phyloP scores from a whole-genome alignment of 2,797 vertebrate genomes.

The Eulemur rubriventer region DNA sequence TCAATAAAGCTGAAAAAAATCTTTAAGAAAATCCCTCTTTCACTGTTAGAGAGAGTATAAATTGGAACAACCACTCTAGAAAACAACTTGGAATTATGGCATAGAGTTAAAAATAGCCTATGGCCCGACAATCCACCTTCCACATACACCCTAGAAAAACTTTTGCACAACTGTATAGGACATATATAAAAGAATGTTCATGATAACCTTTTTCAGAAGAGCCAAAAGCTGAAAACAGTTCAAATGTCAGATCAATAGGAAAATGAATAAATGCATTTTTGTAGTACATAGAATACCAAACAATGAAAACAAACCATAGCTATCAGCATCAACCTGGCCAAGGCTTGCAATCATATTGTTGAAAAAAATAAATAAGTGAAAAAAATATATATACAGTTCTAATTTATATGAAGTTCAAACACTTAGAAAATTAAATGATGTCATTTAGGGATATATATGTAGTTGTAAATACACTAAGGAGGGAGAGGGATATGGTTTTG shows the following conservation, averaged over 20 bases:
- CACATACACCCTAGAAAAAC: background rate
- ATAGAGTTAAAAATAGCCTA: background rate
- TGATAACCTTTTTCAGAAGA: background rate
- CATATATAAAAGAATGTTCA: background rate
- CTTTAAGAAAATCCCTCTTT: background rate
- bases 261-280: background rate
- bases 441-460: background rate
- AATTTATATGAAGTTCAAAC: background rate
- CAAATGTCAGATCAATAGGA: background rate
- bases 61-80: background rate
- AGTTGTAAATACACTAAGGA: background rate
- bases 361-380: background rate
- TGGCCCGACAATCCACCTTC: background rate
- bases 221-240: background rate
- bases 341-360: background rate
- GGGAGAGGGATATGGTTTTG: background rate
- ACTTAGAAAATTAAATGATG: background rate
- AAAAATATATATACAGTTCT: background rate
- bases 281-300: background rate
- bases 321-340: background rate
- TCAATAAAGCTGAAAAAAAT: background rate
- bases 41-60: background rate
- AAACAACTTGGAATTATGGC: background rate
- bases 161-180: background rate
- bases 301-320: background rate